Base-by-base conservation (phyloP, 2,113 vertebrate genomes). In the Argyrosomus japonicus region DNA sequence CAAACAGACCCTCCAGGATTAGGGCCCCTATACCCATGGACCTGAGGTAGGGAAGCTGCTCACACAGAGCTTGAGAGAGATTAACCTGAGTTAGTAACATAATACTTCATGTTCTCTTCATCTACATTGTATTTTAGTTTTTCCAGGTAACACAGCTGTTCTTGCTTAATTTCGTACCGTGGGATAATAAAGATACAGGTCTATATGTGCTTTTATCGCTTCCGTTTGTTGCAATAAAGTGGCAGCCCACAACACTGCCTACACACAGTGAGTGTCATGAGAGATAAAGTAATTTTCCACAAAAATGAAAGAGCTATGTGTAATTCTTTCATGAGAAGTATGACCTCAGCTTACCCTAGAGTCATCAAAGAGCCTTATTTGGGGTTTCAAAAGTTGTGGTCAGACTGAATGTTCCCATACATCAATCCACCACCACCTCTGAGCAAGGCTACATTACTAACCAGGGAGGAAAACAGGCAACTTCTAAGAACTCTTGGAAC, bases 1-100 rank as follows among this genome's bases (percentile, higher is more conserved):
- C 62, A 68, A 94, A 94, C 54, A 94, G 77, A 10, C 92, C 93
- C 65, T 92, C 80, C 82, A 96, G 77, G 56, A 96, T 93, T 2
- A 96, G 56, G 19, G 90, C 85, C 2, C 93, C 89, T 1, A 94
- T 71, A 11, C 93, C 89, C 91, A 95, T 75, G 43, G 93, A 93
- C 86, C 70, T 92, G 61, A 96, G 82, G 87, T 95, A 92, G 0
- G 89, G 85, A 32, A 96, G 83, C 36, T 72, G 89, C 27, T 92
- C 86, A 13, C 88, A 88, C 74, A 94, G 51, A 12, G 25, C 95
- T 96, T 45, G 9, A 80, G 14, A 75, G 32, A 70, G 4, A 73
- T 61, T 15, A 45, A 1, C 54, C 1, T 17, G 1, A 15, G 21
- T 71, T 23, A 58, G 17, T 23, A 17, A n/a, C 11, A 27, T 58